Conservation (phyloP, 2,113 vertebrate genomes). For the Xiphias gladius region DNA sequence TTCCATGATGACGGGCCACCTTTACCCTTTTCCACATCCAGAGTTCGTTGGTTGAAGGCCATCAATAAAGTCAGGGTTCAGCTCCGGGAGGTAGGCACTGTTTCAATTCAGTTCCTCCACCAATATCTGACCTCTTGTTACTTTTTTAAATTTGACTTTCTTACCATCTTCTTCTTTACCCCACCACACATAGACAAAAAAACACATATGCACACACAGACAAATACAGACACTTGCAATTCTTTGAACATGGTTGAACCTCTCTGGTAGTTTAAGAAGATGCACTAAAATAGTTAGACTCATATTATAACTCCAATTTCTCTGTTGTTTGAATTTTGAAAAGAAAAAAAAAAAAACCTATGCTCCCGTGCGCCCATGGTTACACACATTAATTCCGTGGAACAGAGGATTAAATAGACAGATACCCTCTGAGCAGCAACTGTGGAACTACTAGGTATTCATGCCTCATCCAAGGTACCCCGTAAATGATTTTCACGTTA, state of each 20-base stretch:
- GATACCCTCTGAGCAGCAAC: background rate
- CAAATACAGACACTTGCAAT: background rate
- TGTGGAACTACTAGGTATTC: background rate
- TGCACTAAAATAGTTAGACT: conserved; percentile 3
- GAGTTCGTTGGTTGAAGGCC: conserved; percentile 93
- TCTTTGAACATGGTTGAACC: conserved; percentile 74
- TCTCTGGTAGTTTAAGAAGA: conserved; percentile 47
- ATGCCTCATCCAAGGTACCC: background rate
- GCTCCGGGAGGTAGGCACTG: conserved; percentile 92
- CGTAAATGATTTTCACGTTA: background rate
- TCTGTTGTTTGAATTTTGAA: background rate
- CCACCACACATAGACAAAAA: background rate
- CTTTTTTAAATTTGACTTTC: background rate
- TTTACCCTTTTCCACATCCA: conserved; percentile 88
- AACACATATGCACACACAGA: background rate
- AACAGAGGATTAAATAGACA: background rate
- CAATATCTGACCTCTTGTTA: conserved; percentile 5
- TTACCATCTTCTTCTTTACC: background rate
- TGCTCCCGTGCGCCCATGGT: background rate
- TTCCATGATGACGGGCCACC: conserved; percentile 84
- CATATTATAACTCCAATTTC: background rate
- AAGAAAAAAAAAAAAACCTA: background rate
- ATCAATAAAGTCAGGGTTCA: conserved; percentile 95
- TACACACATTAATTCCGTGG: background rate
- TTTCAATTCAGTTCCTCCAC: conserved; percentile 4